phyloP scores from a whole-genome alignment of 2,888 invertebrate species.

The Cecidostiba fungosa region DNA sequence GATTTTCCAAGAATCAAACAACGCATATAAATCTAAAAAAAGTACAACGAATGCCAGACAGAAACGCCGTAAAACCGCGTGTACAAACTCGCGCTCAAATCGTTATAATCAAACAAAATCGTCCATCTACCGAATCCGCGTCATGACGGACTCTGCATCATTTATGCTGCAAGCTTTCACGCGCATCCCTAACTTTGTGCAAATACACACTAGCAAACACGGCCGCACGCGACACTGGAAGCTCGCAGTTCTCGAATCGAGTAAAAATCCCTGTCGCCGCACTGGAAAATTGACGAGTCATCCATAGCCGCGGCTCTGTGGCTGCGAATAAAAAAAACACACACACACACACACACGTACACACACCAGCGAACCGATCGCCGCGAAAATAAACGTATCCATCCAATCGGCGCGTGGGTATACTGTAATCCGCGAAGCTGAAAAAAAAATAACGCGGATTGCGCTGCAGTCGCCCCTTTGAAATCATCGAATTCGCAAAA shows the following conservation, averaged over 20 bases:
- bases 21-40: background rate
- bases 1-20: no score
- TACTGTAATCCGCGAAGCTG: slow-evolving; percentile 48
- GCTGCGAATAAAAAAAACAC: slow-evolving; percentile 30
- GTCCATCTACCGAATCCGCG: background rate
- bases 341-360: background rate
- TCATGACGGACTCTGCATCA: slow-evolving; percentile 32
- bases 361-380: background rate
- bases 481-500: slow-evolving; percentile 61
- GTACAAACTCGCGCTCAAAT: background rate
- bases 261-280: slow-evolving; percentile 54
- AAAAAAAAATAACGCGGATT: slow-evolving; percentile 37
- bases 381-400: slow-evolving; percentile 60
- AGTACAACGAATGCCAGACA: no score
- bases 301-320: slow-evolving; percentile 18
- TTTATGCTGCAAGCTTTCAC: slow-evolving; percentile 6
- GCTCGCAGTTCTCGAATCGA: slow-evolving; percentile 26
- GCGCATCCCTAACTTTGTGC: slow-evolving; percentile 36
- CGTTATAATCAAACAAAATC: slow-evolving; percentile 2
- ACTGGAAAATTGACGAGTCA: slow-evolving; percentile 55
- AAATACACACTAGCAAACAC: background rate
- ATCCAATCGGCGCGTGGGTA: slow-evolving; percentile 35
- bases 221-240: no score
- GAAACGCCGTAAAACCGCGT: no score
- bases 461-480: background rate